These are phyloP conservation scores for Xestia ashworthii DNA, from an alignment of 2,888 invertebrate species.

Conservation along the genomic window DNA sequence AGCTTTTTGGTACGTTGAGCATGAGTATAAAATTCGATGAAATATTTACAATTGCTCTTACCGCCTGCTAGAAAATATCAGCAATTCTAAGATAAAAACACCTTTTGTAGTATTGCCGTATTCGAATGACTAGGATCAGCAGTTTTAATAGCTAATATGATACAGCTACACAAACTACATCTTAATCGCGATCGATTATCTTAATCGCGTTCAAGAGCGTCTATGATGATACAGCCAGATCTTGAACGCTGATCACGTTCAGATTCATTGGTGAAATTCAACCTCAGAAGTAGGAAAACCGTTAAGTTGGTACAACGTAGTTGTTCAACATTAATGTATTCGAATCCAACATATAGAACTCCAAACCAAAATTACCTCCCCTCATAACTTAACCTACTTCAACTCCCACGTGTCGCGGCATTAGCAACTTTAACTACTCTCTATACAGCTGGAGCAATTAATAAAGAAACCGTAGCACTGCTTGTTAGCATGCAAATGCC, in stretches of 20 bases:
- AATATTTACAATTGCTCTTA: neutral
- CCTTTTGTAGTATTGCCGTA: conserved; percentile 11
- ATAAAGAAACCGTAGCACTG: conserved; percentile 76
- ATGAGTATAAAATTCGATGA: neutral
- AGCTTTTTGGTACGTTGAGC: no score
- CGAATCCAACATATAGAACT: neutral
- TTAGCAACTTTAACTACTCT: conserved; percentile 35
- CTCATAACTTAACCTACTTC: conserved; percentile 8
- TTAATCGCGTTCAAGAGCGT: neutral
- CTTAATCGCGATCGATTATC: no score
- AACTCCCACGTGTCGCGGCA: conserved; percentile 28
- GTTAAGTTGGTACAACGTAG: neutral
- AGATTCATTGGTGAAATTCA: neutral
- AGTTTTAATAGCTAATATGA: neutral
- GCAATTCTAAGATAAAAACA: neutral
- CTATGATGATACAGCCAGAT: neutral
- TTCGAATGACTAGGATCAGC: conserved; percentile 11
- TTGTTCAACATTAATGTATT: neutral
- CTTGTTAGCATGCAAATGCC: conserved; percentile 84
- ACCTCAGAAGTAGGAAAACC: neutral
- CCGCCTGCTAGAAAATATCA: conserved; percentile 12
- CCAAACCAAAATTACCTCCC: neutral
- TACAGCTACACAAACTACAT: neutral
- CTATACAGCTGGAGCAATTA: conserved; percentile 72
- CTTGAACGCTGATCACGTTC: neutral